Evolutionary conservation across 1,140 invertebrate species (phyloP), one percentile per base, ranked within the genome.

Genomic region (Brachionus rubens): DNA sequence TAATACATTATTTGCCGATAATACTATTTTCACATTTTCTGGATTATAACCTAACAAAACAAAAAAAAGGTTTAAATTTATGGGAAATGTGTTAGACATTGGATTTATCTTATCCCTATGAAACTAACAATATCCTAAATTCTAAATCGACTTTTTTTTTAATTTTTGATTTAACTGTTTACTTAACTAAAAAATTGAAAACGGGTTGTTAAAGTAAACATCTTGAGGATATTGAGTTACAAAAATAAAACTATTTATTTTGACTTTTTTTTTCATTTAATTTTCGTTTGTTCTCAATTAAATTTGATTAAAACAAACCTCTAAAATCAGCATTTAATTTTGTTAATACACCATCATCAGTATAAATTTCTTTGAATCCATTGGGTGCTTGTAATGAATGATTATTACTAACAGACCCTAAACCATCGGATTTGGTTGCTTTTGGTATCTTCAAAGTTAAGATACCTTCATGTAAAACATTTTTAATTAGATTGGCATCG

Each of bases 11-110:
- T 72, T 72, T 10, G 43, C 46, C 9, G 68, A 72, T 36, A 72
- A 72, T 28, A 72, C 46, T 14, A 72, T 50, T 50, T 50, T 72
- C 16, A 72, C 36, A 72, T 72, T 72, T 50, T 72, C 43, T 14
- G 68, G 68, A 16, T 14, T 50, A 26, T 50, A 72, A 5, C 68
- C 68, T 65, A 30, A 9, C 30, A 0, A 59, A 36, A 36, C 10
- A 59, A 40, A 59, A 33, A 12, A 33, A 59, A 28, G 1, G n/a
- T 14, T 33, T n/a, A 19, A 40, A 36, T n/a, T n/a, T n/a, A n/a
- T n/a, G n/a, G n/a, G n/a, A n/a, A n/a, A n/a, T n/a, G n/a, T n/a
- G n/a, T n/a, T n/a, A n/a, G n/a, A n/a, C n/a, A n/a, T n/a, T n/a
- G n/a, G n/a, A n/a, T n/a, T n/a, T n/a, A n/a, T n/a, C n/a, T n/a